A percentile compares a stretch with the other conserved stretches of the same genome.
These are phyloP conservation scores for Dryadula phaetusa DNA, from an alignment of 2,888 invertebrate genomes.

Conservation along the genomic window DNA sequence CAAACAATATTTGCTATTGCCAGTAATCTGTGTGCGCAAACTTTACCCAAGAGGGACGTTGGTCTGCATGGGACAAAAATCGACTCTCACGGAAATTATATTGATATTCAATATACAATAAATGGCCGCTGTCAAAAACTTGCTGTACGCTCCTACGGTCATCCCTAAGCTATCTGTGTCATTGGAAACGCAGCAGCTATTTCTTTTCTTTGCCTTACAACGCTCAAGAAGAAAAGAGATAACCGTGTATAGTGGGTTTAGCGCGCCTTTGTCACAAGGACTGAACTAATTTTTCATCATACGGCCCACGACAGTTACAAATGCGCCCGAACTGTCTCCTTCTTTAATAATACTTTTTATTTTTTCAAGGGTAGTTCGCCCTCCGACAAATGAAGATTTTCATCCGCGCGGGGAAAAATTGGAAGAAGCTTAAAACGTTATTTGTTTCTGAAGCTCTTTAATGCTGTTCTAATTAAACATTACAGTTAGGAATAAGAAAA, in stretches of 20 bases:
- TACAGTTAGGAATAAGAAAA: constrained; percentile 27
- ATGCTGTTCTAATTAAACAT: constrained; percentile 48
- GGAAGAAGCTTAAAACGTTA: constrained; percentile 76
- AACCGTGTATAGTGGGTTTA: constrained; percentile 75
- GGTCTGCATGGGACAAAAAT: constrained; percentile 79
- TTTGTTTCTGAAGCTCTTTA: constrained; percentile 60
- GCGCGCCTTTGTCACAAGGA: constrained; percentile 82
- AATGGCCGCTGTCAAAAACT: constrained; percentile 84
- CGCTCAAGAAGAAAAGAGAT: constrained; percentile 66
- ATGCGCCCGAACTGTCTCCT: constrained; percentile 84
- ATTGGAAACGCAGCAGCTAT: constrained; percentile 76
- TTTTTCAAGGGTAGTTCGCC: constrained; percentile 82
- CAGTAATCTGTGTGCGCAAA: constrained; percentile 80
- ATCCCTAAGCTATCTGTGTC: constrained; percentile 84
- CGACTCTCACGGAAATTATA: constrained; percentile 84
- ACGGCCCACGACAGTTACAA: constrained; percentile 84
- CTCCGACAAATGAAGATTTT: constrained; percentile 79
- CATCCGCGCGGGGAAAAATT: constrained; percentile 72
- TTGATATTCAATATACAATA: constrained; percentile 85
- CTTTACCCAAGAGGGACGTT: constrained; percentile 71
- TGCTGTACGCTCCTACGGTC: constrained; percentile 85
- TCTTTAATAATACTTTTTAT: constrained; percentile 85
- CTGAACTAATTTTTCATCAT: constrained; percentile 85
- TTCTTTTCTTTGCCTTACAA: constrained; percentile 57
- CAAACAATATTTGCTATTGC: constrained; percentile 79